Percentiles rank a stretch among this genome's conserved stretches.
Conservation (phyloP, 2,113 vertebrate genomes). For the Polypterus bichir region DNA sequence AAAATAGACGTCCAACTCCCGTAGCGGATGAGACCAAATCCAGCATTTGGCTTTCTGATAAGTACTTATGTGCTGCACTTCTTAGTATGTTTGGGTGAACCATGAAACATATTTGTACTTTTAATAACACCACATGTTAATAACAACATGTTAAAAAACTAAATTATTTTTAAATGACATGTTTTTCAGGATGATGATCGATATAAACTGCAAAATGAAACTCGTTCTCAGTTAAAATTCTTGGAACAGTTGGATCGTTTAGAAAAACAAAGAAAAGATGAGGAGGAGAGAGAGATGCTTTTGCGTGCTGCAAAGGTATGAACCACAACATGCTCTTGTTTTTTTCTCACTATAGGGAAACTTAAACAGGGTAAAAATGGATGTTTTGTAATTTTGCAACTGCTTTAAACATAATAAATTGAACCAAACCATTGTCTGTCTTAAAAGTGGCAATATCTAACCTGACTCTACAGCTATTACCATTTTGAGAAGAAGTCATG, state of each 20-base stretch:
- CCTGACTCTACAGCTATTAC: not conserved
- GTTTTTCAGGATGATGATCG: constrained; percentile 53
- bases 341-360: not conserved
- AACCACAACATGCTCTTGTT: not conserved
- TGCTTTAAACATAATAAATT: not conserved
- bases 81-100: not conserved
- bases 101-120: not conserved
- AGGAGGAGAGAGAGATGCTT: constrained; percentile 69
- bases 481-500: not conserved
- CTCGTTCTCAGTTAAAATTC: constrained; percentile 75
- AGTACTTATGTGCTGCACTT: not conserved
- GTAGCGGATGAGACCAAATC: not conserved
- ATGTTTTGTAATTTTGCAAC: not conserved
- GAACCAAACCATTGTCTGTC: not conserved
- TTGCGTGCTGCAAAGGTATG: constrained; percentile 73
- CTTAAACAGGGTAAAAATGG: not conserved
- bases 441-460: not conserved
- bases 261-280: constrained; percentile 64
- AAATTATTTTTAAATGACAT: not conserved
- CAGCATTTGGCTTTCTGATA: not conserved
- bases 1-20: not conserved
- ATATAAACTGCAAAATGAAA: constrained; percentile 58
- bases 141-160: not conserved
- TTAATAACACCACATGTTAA: not conserved
- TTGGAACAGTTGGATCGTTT: constrained; percentile 77